Percentiles rank a stretch among this genome's conserved stretches.
Evolutionary conservation across 2,797 vertebrate genomes (phyloP).

Genomic region (Centropyge bicolor): DNA sequence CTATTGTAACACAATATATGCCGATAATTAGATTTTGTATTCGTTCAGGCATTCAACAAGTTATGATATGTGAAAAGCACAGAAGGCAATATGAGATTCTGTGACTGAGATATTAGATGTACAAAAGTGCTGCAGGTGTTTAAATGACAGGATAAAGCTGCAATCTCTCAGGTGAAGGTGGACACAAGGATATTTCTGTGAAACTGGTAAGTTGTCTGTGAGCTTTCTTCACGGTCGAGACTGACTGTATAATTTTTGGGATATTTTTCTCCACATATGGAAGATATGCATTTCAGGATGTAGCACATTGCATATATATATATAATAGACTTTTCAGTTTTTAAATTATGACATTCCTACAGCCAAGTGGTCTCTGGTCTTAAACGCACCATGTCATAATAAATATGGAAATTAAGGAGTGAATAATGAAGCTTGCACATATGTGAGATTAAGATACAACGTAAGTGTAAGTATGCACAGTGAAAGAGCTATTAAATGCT

Average conservation of each 20-base stretch:
- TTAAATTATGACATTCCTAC: background rate
- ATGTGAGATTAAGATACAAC: background rate
- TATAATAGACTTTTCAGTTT: background rate
- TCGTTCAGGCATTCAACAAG: background rate
- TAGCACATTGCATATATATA: background rate
- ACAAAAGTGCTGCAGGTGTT: background rate
- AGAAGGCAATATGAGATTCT: background rate
- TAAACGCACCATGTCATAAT: background rate
- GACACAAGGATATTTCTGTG: background rate
- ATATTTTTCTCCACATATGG: background rate
- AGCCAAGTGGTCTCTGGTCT: background rate
- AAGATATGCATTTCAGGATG: background rate
- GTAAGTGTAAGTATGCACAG: too few species aligned
- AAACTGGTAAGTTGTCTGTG: too few species aligned
- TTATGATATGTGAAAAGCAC: background rate
- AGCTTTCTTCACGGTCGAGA: background rate
- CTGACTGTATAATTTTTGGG: too few species aligned
- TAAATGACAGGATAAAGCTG: background rate
- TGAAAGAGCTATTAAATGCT: background rate
- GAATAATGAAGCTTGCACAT: background rate
- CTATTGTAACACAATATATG: background rate
- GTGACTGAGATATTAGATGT: background rate
- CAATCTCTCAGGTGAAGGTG: background rate
- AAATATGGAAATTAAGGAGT: background rate
- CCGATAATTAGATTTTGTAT: background rate